Evolutionary conservation across 2,113 vertebrate species (phyloP), one percentile per base, ranked within the genome.

Genomic region (Misgurnus anguillicaudatus): DNA sequence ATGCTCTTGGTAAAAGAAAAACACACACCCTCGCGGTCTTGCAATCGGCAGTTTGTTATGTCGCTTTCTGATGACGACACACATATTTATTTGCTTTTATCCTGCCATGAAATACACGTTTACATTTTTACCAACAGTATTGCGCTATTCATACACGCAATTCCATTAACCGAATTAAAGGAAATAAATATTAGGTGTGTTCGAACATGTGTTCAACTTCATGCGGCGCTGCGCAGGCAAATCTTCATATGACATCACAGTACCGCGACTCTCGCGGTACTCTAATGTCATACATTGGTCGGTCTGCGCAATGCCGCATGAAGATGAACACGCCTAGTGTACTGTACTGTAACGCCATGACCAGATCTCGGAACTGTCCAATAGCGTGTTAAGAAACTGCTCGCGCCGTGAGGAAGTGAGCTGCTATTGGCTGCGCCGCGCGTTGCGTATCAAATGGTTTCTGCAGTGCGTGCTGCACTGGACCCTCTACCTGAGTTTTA

Each of bases 311-410:
- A 3, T 3, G 24, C 24, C 24, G 24, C 24, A 31, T 31, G 24
- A 24, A 31, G 2, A 0, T 1, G 24, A 31, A 31, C 24, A 31
- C 24, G 24, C 24, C 24, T 31, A 31, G 24, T 31, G 24, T 31
- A 3, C 11, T 3, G 4, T 14, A 10, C n/a, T 24, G 39, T 90
- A 87, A 75, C 89, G 62, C 90, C 89, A 92, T 92, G 91, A 90
- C 4, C 92, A 91, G 91, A 92, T 90, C 75, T 72, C 31, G 7
- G 67, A 5, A 41, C 48, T 41, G 78, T 42, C 92, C 91, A 94
- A 93, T 94, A 61, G 75, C 41, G 77, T 7, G 14, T 53, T 5
- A 48, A 80, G 0, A 74, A 71, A 41, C 62, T 31, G 19, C 70
- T 87, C 64, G 80, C 79, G 82, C 86, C 86, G 85, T 69, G 48